Evolutionary conservation across 2,888 invertebrate species (phyloP).

Genomic region (Xanthia icteritia): DNA sequence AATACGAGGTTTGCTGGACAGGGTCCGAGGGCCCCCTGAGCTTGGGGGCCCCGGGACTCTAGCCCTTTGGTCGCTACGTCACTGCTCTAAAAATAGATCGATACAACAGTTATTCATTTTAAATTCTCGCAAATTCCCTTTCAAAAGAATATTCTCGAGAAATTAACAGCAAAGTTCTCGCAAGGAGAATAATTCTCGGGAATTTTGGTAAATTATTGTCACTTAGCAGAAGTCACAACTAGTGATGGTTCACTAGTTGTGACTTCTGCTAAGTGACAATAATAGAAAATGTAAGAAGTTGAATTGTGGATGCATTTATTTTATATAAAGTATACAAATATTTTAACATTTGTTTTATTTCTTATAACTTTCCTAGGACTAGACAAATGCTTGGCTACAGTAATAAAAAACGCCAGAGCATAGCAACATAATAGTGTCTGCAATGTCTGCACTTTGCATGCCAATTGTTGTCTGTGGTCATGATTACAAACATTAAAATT

Average conservation of each 20-base stretch:
- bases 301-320: conserved; percentile 56
- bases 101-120: too few relatives aligned
- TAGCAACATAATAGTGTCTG: not conserved
- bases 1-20: too few relatives aligned
- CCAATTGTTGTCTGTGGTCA: not conserved
- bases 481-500: not conserved
- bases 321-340: conserved; percentile 40
- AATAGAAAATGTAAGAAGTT: conserved; percentile 30
- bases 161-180: too few relatives aligned
- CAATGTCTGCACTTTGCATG: not conserved
- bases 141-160: too few relatives aligned
- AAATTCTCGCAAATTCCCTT: too few relatives aligned
- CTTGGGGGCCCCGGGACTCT: too few relatives aligned
- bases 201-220: too few relatives aligned
- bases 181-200: too few relatives aligned
- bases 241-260: conserved; percentile 16
- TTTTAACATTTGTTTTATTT: conserved; percentile 39
- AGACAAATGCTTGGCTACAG: not conserved
- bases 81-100: too few relatives aligned
- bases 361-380: not conserved
- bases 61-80: too few relatives aligned
- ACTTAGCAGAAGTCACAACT: too few relatives aligned
- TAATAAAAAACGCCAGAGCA: not conserved
- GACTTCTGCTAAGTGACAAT: conserved; percentile 28
- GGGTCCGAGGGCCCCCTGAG: too few relatives aligned